Evolutionary conservation across 1,140 invertebrate species (phyloP).

Genomic region (Atta colombica): DNA sequence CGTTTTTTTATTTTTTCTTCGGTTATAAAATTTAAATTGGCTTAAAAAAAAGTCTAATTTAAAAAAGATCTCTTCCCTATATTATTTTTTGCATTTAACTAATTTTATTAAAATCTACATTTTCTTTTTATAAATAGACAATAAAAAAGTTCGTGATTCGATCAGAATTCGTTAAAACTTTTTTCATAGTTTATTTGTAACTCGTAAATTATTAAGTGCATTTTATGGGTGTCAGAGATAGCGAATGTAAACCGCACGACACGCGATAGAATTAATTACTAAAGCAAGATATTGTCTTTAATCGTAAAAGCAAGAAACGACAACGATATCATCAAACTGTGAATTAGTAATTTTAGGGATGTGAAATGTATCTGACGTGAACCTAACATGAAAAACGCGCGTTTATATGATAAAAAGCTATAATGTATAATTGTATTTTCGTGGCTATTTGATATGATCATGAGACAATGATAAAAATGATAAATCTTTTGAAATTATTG

Average conservation of each 20-base stretch:
- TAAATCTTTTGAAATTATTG: constrained; percentile 26
- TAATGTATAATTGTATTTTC: constrained; percentile 2
- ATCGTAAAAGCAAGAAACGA: constrained; percentile 1
- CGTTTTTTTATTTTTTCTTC: not conserved
- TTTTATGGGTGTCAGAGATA: not conserved
- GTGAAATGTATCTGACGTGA: not conserved
- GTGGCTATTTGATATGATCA: not conserved
- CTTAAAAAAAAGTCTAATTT: not conserved
- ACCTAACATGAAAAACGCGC: constrained; percentile 4
- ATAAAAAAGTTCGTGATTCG: not conserved
- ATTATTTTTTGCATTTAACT: not conserved
- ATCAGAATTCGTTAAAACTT: not conserved
- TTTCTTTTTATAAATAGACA: constrained; percentile 6
- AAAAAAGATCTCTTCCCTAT: not conserved
- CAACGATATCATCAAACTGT: constrained; percentile 17
- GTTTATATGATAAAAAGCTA: constrained; percentile 18
- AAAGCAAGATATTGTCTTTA: not conserved
- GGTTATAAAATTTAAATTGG: not conserved
- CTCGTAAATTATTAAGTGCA: not conserved
- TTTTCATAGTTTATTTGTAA: not conserved
- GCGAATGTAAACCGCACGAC: not conserved
- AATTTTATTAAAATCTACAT: not conserved
- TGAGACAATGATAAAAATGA: constrained; percentile 12
- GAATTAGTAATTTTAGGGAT: not conserved
- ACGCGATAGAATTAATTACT: constrained; percentile 42